These are phyloP conservation scores for Cosmopolites sordidus DNA, from an alignment of 2,888 invertebrate genomes.

Conservation along the genomic window DNA sequence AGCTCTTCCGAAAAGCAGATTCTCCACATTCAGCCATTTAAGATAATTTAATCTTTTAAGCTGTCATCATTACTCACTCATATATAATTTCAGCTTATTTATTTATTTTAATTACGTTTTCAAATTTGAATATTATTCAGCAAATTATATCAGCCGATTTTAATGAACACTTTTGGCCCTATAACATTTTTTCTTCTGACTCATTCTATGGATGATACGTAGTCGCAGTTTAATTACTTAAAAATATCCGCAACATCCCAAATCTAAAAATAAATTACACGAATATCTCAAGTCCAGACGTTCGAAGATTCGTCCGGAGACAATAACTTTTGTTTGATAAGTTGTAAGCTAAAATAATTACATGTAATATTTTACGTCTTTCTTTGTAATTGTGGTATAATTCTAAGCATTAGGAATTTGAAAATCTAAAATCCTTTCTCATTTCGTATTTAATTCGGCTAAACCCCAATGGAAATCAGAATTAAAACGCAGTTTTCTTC, in stretches of 20 bases:
- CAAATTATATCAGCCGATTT: too few species aligned
- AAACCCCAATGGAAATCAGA: constrained; percentile 50
- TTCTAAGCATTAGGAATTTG: constrained; percentile 45
- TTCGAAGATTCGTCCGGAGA: constrained; percentile 6
- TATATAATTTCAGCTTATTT: too few species aligned
- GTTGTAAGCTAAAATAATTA: constrained; percentile 43
- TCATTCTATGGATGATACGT: too few species aligned
- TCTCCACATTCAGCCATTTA: too few species aligned
- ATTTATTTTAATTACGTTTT: too few species aligned
- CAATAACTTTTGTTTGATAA: constrained; percentile 33
- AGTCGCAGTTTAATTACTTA: not conserved
- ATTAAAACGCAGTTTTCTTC: constrained; percentile 49
- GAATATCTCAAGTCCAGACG: constrained; percentile 7
- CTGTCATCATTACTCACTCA: too few species aligned
- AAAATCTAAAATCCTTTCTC: constrained; percentile 49
- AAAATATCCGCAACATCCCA: not conserved
- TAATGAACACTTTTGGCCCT: too few species aligned
- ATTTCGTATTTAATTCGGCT: constrained; percentile 47
- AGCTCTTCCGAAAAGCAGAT: too few species aligned
- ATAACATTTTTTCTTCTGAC: too few species aligned
- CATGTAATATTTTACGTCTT: constrained; percentile 42
- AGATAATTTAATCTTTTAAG: too few species aligned
- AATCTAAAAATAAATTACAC: constrained; percentile 12
- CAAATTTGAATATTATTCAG: too few species aligned
- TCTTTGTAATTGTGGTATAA: constrained; percentile 41